Conservation (phyloP, 2,888 invertebrate genomes). For the Sinotaia quadrata region DNA sequence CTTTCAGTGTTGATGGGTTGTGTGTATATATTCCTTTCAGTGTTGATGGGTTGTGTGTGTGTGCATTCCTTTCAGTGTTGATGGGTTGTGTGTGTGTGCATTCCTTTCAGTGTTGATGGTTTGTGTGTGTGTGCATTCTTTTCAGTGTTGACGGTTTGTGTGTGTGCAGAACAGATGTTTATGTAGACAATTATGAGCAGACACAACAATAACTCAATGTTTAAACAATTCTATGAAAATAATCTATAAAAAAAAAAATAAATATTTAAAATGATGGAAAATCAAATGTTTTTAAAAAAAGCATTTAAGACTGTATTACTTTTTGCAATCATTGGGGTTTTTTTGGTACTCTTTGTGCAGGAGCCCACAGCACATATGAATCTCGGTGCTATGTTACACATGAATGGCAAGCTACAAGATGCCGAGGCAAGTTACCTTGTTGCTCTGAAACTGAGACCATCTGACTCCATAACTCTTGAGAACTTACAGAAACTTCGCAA, state of each 20-base stretch:
- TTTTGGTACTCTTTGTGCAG: constrained; percentile 72
- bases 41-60: too few species aligned
- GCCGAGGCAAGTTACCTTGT: constrained; percentile 89
- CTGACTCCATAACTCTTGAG: constrained; percentile 88
- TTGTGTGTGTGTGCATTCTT: too few species aligned
- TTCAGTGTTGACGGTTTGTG: too few species aligned
- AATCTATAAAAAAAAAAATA: background rate
- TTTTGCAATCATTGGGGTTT: background rate
- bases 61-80: too few species aligned
- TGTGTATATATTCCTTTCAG: too few species aligned
- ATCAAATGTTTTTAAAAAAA: background rate
- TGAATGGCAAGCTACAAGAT: constrained; percentile 90
- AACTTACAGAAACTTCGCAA: constrained; percentile 86
- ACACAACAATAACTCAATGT: too few species aligned
- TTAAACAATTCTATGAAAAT: background rate
- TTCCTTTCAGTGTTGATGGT: too few species aligned
- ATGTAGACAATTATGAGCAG: too few species aligned
- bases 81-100: too few species aligned
- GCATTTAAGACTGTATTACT: background rate
- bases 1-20: too few species aligned
- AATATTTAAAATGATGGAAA: background rate
- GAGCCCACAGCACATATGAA: constrained; percentile 94
- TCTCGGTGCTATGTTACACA: constrained; percentile 93
- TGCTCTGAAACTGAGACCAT: constrained; percentile 88
- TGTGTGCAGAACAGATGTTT: too few species aligned